A percentile compares a stretch with the other conserved stretches of the same genome.
phyloP scores from a whole-genome alignment of 2,113 vertebrate species.

The Echinops telfairi region DNA sequence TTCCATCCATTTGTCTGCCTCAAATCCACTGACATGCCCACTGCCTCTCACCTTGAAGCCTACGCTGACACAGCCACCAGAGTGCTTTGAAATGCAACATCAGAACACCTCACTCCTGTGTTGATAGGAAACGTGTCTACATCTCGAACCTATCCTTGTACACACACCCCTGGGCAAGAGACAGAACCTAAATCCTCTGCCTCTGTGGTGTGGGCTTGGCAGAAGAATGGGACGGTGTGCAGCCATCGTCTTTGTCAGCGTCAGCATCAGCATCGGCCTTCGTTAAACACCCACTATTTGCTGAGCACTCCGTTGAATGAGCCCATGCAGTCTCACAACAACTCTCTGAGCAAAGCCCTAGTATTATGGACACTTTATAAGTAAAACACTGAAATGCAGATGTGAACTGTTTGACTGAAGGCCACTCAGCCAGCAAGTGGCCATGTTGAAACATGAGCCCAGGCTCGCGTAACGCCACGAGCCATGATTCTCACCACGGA shows the following conservation, averaged over 20 bases:
- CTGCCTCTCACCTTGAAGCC: background rate
- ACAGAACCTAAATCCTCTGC: background rate
- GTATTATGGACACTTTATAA: background rate
- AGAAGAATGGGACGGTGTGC: background rate
- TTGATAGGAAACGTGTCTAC: background rate
- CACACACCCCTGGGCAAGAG: rapidly evolving
- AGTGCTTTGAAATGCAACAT: background rate
- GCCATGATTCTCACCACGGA: background rate
- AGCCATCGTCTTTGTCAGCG: background rate
- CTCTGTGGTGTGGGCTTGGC: background rate
- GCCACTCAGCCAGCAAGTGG: background rate
- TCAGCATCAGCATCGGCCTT: background rate
- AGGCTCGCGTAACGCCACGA: background rate
- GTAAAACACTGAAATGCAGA: background rate
- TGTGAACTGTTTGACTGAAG: background rate
- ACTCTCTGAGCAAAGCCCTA: background rate
- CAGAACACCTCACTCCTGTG: background rate
- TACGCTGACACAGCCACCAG: background rate
- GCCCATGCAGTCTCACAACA: background rate
- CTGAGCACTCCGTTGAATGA: too few relatives aligned
- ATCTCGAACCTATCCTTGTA: background rate
- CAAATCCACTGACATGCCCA: background rate
- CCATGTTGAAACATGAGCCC: background rate
- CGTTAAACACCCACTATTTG: background rate
- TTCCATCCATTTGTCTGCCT: background rate